Evolutionary conservation across 2,888 invertebrate genomes (phyloP).

Genomic region (Anarsia innoxiella): DNA sequence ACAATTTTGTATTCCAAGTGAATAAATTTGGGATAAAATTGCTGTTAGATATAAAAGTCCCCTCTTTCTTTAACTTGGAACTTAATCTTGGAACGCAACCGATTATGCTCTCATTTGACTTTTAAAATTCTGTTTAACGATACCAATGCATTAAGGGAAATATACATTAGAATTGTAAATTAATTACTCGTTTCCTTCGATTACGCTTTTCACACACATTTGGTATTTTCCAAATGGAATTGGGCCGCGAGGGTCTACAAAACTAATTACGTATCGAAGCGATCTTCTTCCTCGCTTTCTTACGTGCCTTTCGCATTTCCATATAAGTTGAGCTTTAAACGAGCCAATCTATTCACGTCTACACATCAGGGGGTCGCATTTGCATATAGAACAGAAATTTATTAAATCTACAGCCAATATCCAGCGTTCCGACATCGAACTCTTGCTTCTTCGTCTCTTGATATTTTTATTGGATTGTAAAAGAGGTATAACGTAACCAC

Average conservation of each 20-base stretch:
- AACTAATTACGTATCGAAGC: constrained; percentile 73
- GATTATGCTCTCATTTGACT: constrained; percentile 30
- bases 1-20: constrained; percentile 4
- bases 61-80: constrained; percentile 2
- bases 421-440: constrained; percentile 68
- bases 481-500: constrained; percentile 30
- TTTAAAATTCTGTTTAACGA: constrained; percentile 33
- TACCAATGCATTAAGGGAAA: constrained; percentile 35
- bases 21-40: constrained; percentile 6
- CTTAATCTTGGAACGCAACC: constrained; percentile 3
- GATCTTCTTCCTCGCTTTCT: constrained; percentile 72
- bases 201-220: constrained; percentile 40
- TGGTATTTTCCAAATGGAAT: constrained; percentile 53
- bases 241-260: constrained; percentile 57
- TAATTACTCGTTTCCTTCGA: constrained; percentile 48
- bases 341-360: constrained; percentile 76
- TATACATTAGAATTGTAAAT: constrained; percentile 54
- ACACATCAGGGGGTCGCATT: constrained; percentile 75
- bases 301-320: constrained; percentile 74
- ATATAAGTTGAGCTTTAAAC: constrained; percentile 76
- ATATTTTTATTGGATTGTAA: constrained; percentile 58
- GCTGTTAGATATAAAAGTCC: constrained; percentile 1
- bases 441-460: constrained; percentile 59
- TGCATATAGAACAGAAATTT: constrained; percentile 76
- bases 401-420: constrained; percentile 76